phyloP scores from a whole-genome alignment of 2,113 vertebrate genomes.

The Dicentrarchus labrax region DNA sequence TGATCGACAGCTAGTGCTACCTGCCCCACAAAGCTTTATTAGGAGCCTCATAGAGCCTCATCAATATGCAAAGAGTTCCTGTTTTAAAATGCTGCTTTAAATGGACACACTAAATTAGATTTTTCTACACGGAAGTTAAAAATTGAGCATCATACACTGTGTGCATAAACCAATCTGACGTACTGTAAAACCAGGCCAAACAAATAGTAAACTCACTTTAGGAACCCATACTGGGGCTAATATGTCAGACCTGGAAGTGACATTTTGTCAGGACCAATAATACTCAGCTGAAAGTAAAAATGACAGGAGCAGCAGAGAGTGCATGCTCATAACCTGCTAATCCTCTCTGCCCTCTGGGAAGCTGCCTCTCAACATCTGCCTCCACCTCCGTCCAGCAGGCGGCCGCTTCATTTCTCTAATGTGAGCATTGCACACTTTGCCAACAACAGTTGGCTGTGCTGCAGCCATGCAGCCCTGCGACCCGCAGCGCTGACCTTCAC shows the following conservation, averaged over 20 bases:
- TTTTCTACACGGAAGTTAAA: too few relatives aligned
- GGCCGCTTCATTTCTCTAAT: conserved; percentile 35
- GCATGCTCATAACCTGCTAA: conserved; percentile 27
- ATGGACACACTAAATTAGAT: too few relatives aligned
- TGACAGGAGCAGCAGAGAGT: conserved; percentile 18
- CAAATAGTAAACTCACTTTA: background rate
- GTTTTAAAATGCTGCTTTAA: background rate
- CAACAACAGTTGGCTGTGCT: conserved; percentile 27
- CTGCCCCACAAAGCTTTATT: too few relatives aligned
- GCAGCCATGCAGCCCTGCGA: background rate
- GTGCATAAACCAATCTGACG: background rate
- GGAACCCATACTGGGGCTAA: background rate
- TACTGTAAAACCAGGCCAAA: background rate
- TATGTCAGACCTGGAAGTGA: conserved; percentile 16
- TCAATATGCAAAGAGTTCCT: too few relatives aligned
- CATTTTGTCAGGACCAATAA: conserved; percentile 15
- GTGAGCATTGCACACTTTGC: conserved; percentile 4
- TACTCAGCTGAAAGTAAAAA: conserved; percentile 6
- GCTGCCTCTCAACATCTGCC: conserved; percentile 44
- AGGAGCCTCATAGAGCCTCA: too few relatives aligned
- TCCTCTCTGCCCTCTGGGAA: conserved; percentile 31
- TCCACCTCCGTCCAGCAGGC: background rate
- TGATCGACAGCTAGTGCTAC: too few relatives aligned
- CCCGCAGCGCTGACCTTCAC: background rate
- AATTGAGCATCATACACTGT: background rate